phyloP scores from a whole-genome alignment of 2,888 invertebrate species.

The Cheilosia urbana region DNA sequence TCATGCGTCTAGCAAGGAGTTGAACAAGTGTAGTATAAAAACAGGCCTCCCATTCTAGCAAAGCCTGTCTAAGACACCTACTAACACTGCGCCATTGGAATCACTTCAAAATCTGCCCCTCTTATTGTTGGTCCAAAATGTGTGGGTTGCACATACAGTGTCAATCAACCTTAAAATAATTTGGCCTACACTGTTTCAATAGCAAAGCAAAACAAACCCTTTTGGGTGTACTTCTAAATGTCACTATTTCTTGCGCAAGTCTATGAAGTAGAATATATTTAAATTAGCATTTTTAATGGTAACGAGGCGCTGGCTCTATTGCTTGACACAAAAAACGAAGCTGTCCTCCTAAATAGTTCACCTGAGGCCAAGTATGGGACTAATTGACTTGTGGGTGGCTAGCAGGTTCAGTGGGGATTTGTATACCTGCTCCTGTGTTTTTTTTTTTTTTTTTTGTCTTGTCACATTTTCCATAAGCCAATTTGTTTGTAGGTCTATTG shows the following conservation, averaged over 20 bases:
- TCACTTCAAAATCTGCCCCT: slow-evolving; percentile 28
- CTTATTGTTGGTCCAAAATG: slow-evolving; percentile 48
- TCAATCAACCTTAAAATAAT: slow-evolving; percentile 53
- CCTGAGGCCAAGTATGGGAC: slow-evolving; percentile 44
- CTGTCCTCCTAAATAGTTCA: slow-evolving; percentile 61
- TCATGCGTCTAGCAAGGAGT: too few species aligned
- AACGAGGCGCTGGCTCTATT: slow-evolving; percentile 67
- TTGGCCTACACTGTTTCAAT: slow-evolving; percentile 25
- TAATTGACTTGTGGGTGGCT: slow-evolving; percentile 58
- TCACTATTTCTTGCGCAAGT: slow-evolving; percentile 46
- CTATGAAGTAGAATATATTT: slow-evolving; percentile 64
- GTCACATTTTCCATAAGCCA: neutral
- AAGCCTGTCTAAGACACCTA: too few species aligned
- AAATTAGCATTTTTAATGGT: slow-evolving; percentile 74
- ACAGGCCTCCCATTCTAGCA: too few species aligned
- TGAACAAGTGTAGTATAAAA: too few species aligned
- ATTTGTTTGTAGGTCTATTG: slow-evolving; percentile 38
- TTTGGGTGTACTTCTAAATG: slow-evolving; percentile 42
- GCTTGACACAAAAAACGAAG: slow-evolving; percentile 44
- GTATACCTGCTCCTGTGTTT: slow-evolving; percentile 4
- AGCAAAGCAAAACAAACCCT: slow-evolving; percentile 51
- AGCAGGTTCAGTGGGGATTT: slow-evolving; percentile 20
- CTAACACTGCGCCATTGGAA: too few species aligned
- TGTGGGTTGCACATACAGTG: slow-evolving; percentile 3
- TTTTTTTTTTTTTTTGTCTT: slow-evolving; percentile 25